phyloP scores from a whole-genome alignment of 2,797 vertebrate genomes.

The Pseudotriccus pelzelni region DNA sequence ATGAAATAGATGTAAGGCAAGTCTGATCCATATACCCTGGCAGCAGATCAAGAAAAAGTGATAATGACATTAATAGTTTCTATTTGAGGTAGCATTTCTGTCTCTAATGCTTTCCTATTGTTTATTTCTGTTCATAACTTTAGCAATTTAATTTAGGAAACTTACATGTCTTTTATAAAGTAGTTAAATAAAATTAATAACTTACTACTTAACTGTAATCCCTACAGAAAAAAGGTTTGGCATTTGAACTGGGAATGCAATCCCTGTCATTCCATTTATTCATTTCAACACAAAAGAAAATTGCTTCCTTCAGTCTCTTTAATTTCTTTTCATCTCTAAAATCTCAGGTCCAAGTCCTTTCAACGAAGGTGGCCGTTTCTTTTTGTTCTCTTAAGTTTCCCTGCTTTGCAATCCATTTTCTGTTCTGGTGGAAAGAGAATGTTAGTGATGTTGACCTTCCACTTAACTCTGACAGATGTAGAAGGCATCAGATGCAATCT shows the following conservation, averaged over 20 bases:
- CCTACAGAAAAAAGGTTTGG: neutral
- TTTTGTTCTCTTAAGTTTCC: neutral
- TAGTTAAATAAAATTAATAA: neutral
- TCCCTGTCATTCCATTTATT: neutral
- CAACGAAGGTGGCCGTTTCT: neutral
- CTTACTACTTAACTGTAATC: neutral
- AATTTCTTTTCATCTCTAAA: neutral
- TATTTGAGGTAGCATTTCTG: neutral
- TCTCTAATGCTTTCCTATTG: neutral
- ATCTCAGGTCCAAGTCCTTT: neutral
- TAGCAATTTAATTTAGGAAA: neutral
- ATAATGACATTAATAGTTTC: neutral
- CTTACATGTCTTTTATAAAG: neutral
- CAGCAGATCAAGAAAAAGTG: neutral
- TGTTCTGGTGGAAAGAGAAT: neutral
- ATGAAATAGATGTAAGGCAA: neutral
- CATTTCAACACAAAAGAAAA: neutral
- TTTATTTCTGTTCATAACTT: neutral
- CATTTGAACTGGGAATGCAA: neutral
- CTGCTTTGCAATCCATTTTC: neutral
- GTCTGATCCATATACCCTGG: neutral
- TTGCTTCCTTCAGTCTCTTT: neutral
- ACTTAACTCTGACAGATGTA: neutral
- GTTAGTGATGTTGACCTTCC: neutral
- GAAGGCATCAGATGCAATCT: neutral